Evolutionary conservation across 2,113 vertebrate genomes (phyloP), one percentile per base, ranked within the genome.

Genomic region (Plecturocebus donacophilus): DNA sequence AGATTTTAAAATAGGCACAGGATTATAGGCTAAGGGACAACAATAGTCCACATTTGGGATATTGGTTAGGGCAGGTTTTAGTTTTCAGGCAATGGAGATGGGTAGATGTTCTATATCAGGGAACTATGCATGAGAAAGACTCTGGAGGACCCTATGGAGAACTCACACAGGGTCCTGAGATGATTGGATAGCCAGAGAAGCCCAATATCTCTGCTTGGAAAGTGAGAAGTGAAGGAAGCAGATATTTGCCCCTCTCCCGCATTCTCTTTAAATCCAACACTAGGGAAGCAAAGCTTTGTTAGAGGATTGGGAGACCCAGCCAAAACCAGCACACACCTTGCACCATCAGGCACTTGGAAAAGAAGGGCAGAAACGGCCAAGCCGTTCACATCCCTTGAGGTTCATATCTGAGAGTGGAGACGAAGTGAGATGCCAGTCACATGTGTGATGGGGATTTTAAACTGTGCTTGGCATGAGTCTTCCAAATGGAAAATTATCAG

Each of bases 301-400:
- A 4, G 5, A 21, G 25, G 6, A 2, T n/a, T 32, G 14, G 6
- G 38, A n/a, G 4, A 40, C 16, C 21, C 35, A 14, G 13, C 23
- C 5, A 27, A 23, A 7, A 45, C 8, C 2, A 8, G 61, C 35
- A 32, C 58, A 17, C 68, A 19, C 3, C 35, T 68, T 25, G 56
- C 16, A 8, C 38, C 3, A 25, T 13, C 61, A 20, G 17, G 38
- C 6, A 21, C 25, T 42, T 64, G 52, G 73, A 79, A 58, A 42
- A 21, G 35, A 40, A 54, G 19, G 6, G 71, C n/a, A 56, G 25
- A 86, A 61, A 45, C 0, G 0, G 30, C 17, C 42, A 40, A 2
- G 4, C 0, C 23, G 3, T 40, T 40, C 30, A 8, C n/a, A 8
- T 80, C 49, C 35, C 32, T n/a, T 0, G 0, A 64, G 49, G 5